These are phyloP conservation scores for Heteromurus nitidus DNA, from an alignment of 2,888 invertebrate genomes.

Conservation along the genomic window DNA sequence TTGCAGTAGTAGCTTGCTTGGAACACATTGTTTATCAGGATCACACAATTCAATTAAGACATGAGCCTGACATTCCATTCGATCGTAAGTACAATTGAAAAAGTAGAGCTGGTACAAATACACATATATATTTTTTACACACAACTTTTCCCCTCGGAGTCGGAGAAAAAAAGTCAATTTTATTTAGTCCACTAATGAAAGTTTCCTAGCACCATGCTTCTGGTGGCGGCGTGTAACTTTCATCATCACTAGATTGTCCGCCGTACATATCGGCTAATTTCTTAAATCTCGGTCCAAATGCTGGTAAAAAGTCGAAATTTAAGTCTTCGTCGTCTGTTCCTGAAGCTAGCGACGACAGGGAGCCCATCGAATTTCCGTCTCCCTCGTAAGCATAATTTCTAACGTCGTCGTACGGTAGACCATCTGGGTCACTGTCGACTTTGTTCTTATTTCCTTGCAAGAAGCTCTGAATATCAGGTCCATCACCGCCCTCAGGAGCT, in stretches of 20 bases:
- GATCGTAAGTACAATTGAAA: constrained; percentile 6
- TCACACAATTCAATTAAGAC: constrained; percentile 41
- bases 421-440: constrained; percentile 93
- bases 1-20: constrained; percentile 5
- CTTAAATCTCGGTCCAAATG: constrained; percentile 96
- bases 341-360: constrained; percentile 92
- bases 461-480: constrained; percentile 91
- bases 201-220: constrained; percentile 80
- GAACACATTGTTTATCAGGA: constrained; percentile 58
- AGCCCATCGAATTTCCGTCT: constrained; percentile 93
- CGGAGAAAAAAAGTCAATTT: background rate
- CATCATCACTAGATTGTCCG: constrained; percentile 88
- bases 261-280: constrained; percentile 96
- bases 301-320: constrained; percentile 94
- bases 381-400: constrained; percentile 99
- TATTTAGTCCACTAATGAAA: constrained; percentile 8
- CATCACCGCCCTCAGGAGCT: constrained; percentile 79
- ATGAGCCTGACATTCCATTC: constrained; percentile 13
- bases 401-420: constrained; percentile 95
- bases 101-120: background rate
- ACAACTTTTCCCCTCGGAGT: too few relatives aligned
- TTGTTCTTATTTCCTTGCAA: constrained; percentile 91
- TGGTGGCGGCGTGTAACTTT: constrained; percentile 82
- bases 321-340: constrained; percentile 93
- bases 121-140: background rate